Evolutionary conservation across 2,797 vertebrate genomes (phyloP), one percentile per base, ranked within the genome.

Genomic region (Podarcis siculus): DNA sequence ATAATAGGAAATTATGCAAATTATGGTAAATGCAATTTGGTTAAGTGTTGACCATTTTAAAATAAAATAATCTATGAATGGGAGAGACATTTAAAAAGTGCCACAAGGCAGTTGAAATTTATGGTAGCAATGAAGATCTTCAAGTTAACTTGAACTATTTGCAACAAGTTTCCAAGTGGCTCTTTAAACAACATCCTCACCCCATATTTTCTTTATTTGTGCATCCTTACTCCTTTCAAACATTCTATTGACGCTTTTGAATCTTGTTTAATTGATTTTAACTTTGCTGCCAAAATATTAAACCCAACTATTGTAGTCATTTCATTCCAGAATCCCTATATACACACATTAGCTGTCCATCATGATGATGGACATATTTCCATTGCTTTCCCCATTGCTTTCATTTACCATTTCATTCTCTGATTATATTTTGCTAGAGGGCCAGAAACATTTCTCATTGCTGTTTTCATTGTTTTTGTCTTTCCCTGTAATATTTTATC

Each of bases 1-100:
- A 12, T 49, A 49, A 3, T 13, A 55, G 32, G 87, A 91, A 39
- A 79, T 19, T 82, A 25, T 88, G 35, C 39, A 89, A 86, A 39
- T 32, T 80, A 0, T 89, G 89, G 80, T 92, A 85, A 76, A 90
- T 1, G 1, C 75, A 88, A 89, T 88, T 84, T 91, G 92, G 90
- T 92, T 88, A 89, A 91, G 87, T 37, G 0, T 72, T 88, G 88
- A 90, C 13, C 13, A 55, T 55, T 55, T 55, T 15, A 15, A 55
- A 55, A 55, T 55, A 4, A 89, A 73, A 83, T 66, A 66, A 79
- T 45, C 45, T 49, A 30, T 17, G 37, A 79, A 78, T 83, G 27
- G 10, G 42, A 78, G 49, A 71, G 10, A 72, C 30, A 42, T 37
- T 21, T 21, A 69, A 37, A 71, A 69, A 45, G 21, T 86, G 35